phyloP scores from a whole-genome alignment of 2,113 vertebrate species.

The Sylvia atricapilla region DNA sequence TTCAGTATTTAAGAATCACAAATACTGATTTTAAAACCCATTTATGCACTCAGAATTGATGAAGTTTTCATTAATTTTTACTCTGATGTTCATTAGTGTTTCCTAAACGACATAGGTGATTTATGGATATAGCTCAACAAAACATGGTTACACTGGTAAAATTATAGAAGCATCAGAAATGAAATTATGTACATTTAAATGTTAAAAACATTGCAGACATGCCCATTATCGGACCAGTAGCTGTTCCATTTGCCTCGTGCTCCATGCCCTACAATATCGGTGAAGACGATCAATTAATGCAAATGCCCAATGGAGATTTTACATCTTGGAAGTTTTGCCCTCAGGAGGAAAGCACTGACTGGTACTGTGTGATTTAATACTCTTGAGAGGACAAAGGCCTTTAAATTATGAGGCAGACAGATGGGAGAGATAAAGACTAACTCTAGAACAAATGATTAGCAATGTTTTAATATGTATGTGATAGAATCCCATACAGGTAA shows the following conservation, averaged over 20 bases:
- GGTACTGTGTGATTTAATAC: conserved; percentile 4
- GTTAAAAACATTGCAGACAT: background rate
- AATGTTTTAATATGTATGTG: background rate
- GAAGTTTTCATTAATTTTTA: background rate
- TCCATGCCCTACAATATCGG: background rate
- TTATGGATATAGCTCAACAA: background rate
- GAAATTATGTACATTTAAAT: background rate
- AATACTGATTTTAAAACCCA: background rate
- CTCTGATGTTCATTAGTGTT: background rate
- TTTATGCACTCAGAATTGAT: background rate
- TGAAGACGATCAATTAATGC: conserved; percentile 21
- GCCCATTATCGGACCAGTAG: background rate
- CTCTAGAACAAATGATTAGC: background rate
- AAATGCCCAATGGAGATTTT: background rate
- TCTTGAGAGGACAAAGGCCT: conserved; percentile 22
- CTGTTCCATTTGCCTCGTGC: background rate
- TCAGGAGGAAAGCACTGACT: conserved; percentile 25
- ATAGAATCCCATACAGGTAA: background rate
- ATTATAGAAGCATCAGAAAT: background rate
- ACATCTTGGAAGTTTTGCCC: conserved; percentile 1
- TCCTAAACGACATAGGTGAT: background rate
- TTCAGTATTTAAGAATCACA: background rate
- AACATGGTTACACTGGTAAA: background rate
- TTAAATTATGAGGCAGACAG: conserved; percentile 54
- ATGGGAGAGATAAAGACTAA: conserved; percentile 12